These are phyloP conservation scores for Chrysina gloriosa DNA, from an alignment of 2,888 invertebrate genomes.

Conservation along the genomic window DNA sequence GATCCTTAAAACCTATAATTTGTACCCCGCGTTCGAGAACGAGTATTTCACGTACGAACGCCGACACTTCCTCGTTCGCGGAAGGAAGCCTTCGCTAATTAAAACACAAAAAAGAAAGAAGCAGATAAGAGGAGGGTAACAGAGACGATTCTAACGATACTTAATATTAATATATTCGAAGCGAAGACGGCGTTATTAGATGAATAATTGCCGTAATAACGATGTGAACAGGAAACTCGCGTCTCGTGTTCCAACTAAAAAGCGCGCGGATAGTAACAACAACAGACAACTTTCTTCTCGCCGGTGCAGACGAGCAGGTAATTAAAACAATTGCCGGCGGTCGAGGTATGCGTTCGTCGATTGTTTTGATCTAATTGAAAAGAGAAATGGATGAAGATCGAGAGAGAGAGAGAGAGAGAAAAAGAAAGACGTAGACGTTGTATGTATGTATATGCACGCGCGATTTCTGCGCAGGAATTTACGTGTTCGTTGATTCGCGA, in stretches of 20 bases:
- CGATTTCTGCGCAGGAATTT: too few species aligned
- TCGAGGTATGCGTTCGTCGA: neutral
- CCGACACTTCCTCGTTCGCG: neutral
- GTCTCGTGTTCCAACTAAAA: neutral
- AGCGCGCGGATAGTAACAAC: neutral
- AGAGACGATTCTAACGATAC: neutral
- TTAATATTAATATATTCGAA: too few species aligned
- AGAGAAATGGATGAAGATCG: neutral
- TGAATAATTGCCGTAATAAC: neutral
- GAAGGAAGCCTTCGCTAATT: neutral
- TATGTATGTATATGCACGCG: too few species aligned
- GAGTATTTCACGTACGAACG: neutral
- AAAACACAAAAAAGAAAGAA: neutral
- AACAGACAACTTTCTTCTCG: neutral
- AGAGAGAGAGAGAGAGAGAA: too few species aligned
- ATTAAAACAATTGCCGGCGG: neutral
- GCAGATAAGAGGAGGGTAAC: neutral
- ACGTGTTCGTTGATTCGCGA: too few species aligned
- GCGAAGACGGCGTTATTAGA: neutral
- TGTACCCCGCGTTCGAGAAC: too few species aligned
- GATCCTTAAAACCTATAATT: too few species aligned
- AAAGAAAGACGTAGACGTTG: too few species aligned
- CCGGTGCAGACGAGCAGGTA: neutral
- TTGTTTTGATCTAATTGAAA: neutral
- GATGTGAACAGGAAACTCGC: neutral